Evolutionary conservation across 1,140 invertebrate species (phyloP).

Genomic region (Procambarus virginalis): DNA sequence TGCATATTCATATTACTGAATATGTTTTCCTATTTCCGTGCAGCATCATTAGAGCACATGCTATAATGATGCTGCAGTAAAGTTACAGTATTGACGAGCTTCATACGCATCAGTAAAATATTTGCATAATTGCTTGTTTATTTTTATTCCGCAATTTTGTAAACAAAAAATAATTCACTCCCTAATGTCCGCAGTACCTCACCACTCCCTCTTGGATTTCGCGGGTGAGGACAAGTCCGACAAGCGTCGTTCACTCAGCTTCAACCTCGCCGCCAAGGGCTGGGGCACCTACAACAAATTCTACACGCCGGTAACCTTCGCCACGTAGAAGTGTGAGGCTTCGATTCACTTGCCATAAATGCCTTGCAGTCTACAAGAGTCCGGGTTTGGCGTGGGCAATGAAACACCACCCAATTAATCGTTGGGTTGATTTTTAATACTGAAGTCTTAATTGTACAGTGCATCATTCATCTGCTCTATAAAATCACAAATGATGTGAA

Average conservation of each 20-base stretch:
- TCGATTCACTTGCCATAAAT: not conserved
- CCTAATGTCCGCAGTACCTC: not conserved
- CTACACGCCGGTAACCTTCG: conserved; percentile 49
- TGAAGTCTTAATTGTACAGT: conserved; percentile 34
- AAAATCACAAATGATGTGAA: not conserved
- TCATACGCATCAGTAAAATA: too few relatives aligned
- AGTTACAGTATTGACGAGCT: too few relatives aligned
- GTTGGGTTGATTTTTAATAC: not conserved
- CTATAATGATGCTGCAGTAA: too few relatives aligned
- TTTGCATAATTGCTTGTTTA: too few relatives aligned
- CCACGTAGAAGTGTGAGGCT: conserved; percentile 23
- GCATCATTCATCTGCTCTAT: conserved; percentile 14
- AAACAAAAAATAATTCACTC: not conserved
- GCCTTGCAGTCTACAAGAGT: conserved; percentile 10
- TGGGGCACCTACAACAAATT: conserved; percentile 59
- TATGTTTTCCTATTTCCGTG: too few relatives aligned
- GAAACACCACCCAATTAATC: not conserved
- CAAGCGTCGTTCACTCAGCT: conserved; percentile 51
- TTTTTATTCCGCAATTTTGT: too few relatives aligned
- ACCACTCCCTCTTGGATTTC: conserved; percentile 24
- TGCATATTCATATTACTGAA: too few relatives aligned
- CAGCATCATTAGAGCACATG: too few relatives aligned
- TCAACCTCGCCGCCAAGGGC: conserved; percentile 59
- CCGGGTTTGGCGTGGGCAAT: not conserved
- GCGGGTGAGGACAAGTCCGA: not conserved